Base-by-base conservation (phyloP, 2,797 vertebrate genomes). In the Heteromormyrus szaboi region DNA sequence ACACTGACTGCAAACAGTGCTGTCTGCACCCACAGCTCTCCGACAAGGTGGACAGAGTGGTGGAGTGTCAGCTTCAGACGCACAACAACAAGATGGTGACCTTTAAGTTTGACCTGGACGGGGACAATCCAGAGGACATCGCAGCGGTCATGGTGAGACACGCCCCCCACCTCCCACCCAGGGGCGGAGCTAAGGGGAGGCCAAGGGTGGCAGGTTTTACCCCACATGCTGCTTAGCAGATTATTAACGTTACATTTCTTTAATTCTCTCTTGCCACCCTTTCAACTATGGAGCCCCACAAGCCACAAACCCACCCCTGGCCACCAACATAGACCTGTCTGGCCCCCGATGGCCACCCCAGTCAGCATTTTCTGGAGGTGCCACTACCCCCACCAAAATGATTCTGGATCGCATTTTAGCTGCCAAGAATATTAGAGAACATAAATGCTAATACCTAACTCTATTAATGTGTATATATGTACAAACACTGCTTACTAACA, bases 81-180 rank as follows among this genome's bases (percentile, higher is more conserved):
- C 97, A 99, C 96, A 99, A 99, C 87, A 98, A 97, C 95, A 99
- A 99, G 95, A 99, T 99, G 98, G 98, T 99, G 92, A 99, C 98
- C 50, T 99, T 99, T 93, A 98, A 98, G 91, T 99, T 99, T 0
- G 98, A 99, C 94, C 95, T 99, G 92, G 98, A 99, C 0, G 98
- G 98, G 88, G 98, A 99, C 95, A 99, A 96, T 92, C 98, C 98
- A 0, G 98, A 99, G 89, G 98, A 99, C 90, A 99, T 99, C 0
- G 97, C 98, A 0, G 96, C 95, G 0, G 97, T 98, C 92, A 99
- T 99, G 98, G 98, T 99, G 93, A 95, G 96, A 56, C 22, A 2
- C 0, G 11, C 72, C 37, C 37, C 65, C 54, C 72, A 9, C 19
- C 17, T 54, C 81, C 46, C 46, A 19, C 41, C n/a, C 37, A 44